Base-by-base conservation (phyloP, 2,888 invertebrate species). In the Bombyx huttoni region DNA sequence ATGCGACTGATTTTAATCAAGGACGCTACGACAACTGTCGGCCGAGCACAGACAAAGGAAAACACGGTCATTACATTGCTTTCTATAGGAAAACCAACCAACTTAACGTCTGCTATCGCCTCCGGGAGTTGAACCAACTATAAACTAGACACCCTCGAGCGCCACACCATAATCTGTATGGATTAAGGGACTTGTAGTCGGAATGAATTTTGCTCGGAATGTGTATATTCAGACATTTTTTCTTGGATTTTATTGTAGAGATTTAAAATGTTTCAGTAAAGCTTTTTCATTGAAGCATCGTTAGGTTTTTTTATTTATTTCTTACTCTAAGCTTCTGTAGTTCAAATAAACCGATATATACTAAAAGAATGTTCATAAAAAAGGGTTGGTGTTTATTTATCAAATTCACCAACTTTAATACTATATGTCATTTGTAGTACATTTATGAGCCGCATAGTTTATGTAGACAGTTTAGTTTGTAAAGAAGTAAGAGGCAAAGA, bases 381-480 rank as follows among this genome's bases (percentile, higher is more conserved):
- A 24, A 24, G 3, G 3, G 3, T 1, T 24, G 24, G 1, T 24
- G 24, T 24, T 24, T 24, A 24, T 24, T 24, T 24, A 5, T 24
- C 24, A 5, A 24, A 24, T 24, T 24, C 24, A 24, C 24, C 24
- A 24, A 24, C 5, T 24, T 24, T 1, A 5, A 24, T 24, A 24
- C 5, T 24, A 24, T 24, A 24, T 24, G 3, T 24, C 0, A 24
- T 5, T 24, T 24, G 24, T 24, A 24, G 24, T 5, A 24, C 5
- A 24, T 24, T 24, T 24, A 24, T 24, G 24, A 24, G n/a, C n/a
- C n/a, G 64, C 63, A 70, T 75, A 73, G 76, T 74, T 77, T 73
- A 70, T 74, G 68, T 68, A 73, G 70, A 66, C 63, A 61, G 62
- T 63, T 60, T 66, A 64, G 67, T 66, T 73, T 73, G 73, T 75